Base-by-base conservation (phyloP, 2,888 invertebrate genomes). In the Elysia crispata region DNA sequence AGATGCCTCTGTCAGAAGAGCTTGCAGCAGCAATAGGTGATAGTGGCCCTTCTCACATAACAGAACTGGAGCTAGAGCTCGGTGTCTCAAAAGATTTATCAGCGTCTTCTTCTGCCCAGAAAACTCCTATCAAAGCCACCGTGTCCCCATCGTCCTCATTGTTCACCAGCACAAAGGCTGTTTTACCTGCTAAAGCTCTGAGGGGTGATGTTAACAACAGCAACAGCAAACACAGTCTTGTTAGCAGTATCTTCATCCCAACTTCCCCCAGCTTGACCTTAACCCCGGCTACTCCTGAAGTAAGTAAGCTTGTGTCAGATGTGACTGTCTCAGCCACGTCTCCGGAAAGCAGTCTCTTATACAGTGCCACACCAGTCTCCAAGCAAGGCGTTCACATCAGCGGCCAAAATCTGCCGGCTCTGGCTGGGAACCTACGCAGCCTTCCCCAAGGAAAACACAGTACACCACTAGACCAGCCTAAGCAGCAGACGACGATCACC, bases 1-100 rank as follows among this genome's bases (percentile, higher is more conserved):
- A 78, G 30, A 41, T 28, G 23, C 72, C 82, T 1, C 74, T 82
- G 49, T 82, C 81, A 18, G 73, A 66, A 49, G 82, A 82, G 33
- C 60, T 82, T 54, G 79, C 81, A 1, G 23, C 60, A 31, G 81
- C 81, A 20, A 62, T 23, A 25, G 13, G 41, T 41, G 41, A 41
- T 11, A 41, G 41, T 11, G 41, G 41, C 11, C 41, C 41, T 41
- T 11, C 11, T 41, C 41, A 41, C 41, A 41, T 6, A 41, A 41
- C 41, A 6, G 41, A 41, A 41, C 41, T 41, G 41, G 41, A 41
- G 41, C 41, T 41, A 41, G 41, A 41, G 5, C 41, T 41, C 41
- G 41, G n/a, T 13, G 67, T 60, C 15, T 60, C 11, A 31, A 57
- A 49, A 30, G 13, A 60, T 60, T 23, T 60, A 23, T 23, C 60